Evolutionary conservation across 2,888 invertebrate species (phyloP), one percentile per base, ranked within the genome.

Genomic region (Ichneumoninae sp.): DNA sequence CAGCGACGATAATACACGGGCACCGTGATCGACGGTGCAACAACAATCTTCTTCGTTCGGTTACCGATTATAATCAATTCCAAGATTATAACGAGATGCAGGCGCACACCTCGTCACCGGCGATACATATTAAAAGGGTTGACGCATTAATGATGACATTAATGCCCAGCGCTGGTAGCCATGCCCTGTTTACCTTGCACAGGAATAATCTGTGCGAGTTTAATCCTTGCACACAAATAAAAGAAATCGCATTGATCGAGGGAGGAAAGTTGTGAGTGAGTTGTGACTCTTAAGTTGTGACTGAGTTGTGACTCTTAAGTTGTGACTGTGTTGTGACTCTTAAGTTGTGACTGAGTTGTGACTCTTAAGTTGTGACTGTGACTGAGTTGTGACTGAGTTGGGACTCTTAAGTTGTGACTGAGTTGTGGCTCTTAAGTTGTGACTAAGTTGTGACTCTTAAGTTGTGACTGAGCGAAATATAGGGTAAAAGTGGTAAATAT

Each of bases 61-160:
- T 70, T 71, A 80, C 52, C 60, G 76, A 73, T 81, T 44, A 76
- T 73, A 30, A 66, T 71, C 47, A 40, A 71, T 76, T 71, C 60
- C 50, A 71, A 80, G 71, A 66, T 71, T 60, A 52, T 73, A 68
- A 50, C 40, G 50, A 47, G 36, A 22, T 19, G 52, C n/a, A 44
- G 36, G 13, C 69, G 44, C 57, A 44, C 54, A n/a, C 36, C 40
- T 76, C 80, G 69, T 74, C 57, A 66, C 50, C 71, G 50, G 5
- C 22, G 60, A 52, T 71, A 50, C 70, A 83, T 83, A 83, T 80
- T 83, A 50, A 80, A 66, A 26, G 80, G 65, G 33, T 63, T 52
- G 50, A 81, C 65, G 65, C 63, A 26, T 81, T 76, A 76, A 71
- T 63, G 63, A 44, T 44, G 44, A 13, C 44, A 44, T 44, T 44